Evolutionary conservation across 2,113 vertebrate species (phyloP).

Genomic region (Microcebus murinus): DNA sequence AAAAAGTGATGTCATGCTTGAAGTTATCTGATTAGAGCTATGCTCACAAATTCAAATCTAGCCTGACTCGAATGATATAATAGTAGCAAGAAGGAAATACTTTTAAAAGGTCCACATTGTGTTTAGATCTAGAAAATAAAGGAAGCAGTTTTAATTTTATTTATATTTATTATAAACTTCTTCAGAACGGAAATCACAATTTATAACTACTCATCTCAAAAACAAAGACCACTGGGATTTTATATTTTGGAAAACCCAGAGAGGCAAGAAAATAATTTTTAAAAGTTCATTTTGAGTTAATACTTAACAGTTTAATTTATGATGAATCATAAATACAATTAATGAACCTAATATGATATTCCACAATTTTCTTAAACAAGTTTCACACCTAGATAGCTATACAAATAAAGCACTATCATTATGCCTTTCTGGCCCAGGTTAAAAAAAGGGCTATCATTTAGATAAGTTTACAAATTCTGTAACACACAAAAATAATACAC

Average conservation of each 20-base stretch:
- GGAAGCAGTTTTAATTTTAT: slow-evolving; percentile 8
- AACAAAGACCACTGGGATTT: not conserved
- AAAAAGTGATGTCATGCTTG: not conserved
- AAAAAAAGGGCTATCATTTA: not conserved
- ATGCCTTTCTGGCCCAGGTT: too few relatives aligned
- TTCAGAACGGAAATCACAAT: slow-evolving; percentile 4
- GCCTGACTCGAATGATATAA: not conserved
- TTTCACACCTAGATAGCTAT: not conserved
- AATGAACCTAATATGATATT: not conserved
- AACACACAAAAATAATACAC: not conserved
- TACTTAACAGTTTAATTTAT: slow-evolving; percentile 24
- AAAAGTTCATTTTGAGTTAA: slow-evolving; percentile 46
- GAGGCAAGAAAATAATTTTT: slow-evolving; percentile 40
- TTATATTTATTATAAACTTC: not conserved
- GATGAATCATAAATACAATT: slow-evolving; percentile 32
- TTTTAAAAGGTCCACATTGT: not conserved
- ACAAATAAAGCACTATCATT: not conserved
- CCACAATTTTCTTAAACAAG: not conserved
- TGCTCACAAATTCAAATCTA: not conserved
- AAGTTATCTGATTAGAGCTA: not conserved
- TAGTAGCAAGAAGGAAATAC: not conserved
- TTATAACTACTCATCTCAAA: not conserved
- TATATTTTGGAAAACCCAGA: slow-evolving; percentile 28
- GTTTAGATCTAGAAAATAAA: not conserved
- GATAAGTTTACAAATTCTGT: not conserved